Evolutionary conservation across 2,113 vertebrate species (phyloP), one percentile per base, ranked within the genome.

Genomic region (Forbesichthys papilliferus): DNA sequence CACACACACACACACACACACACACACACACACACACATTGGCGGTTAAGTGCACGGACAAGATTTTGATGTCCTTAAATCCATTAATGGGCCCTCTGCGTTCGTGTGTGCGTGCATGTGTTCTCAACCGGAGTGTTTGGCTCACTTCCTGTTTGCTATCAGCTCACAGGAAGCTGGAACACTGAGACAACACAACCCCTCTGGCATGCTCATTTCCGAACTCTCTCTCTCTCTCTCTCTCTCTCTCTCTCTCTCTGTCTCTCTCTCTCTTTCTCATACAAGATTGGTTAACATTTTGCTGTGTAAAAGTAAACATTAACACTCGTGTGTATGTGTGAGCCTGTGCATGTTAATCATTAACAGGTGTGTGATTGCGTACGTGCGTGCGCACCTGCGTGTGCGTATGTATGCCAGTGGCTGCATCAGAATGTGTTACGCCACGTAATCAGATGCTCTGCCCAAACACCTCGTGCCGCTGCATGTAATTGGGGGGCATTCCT

Each of bases 51-150:
- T 27, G 27, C 27, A 27, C 27, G 27, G 36, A 42, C 36, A 7
- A 27, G 36, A 42, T 5, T 42, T 42, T 6, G 36, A 42, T 42
- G 36, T 42, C 36, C 36, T 42, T 42, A 27, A 27, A 27, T 42
- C 5, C 36, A 6, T 42, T 42, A 42, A 42, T 42, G 36, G 7
- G 60, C 27, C 47, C 18, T 47, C 14, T 54, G n/a, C 61, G 18
- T 5, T 59, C 3, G 12, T 47, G 36, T 57, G 57, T 74, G 27
- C 27, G 27, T 27, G 27, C 27, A 61, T 84, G 81, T 82, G 82
- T 81, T 80, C 81, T 85, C 80, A 77, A 81, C 84, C 75, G 78
- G 52, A 86, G 82, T 77, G 76, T 75, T 80, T 78, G 79, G 55
- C 79, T 73, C 53, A 80, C 81, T 83, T 89, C 87, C 85, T 86